Evolutionary conservation across 2,888 invertebrate species (phyloP).

Genomic region (Mythimna pallens): DNA sequence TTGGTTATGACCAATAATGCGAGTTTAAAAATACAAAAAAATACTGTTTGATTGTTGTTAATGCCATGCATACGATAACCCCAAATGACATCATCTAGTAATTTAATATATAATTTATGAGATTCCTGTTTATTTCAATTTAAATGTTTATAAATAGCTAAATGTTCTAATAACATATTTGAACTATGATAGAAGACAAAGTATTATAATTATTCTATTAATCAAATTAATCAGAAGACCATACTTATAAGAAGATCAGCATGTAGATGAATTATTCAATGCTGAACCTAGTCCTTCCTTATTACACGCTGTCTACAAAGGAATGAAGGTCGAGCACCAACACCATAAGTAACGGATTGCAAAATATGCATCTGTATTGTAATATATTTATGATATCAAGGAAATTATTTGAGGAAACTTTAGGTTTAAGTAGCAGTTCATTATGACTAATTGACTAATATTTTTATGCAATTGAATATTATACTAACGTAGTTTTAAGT

Average conservation of each 20-base stretch:
- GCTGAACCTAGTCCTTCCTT: constrained; percentile 22
- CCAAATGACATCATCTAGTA: constrained; percentile 67
- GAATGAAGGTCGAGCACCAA: constrained; percentile 24
- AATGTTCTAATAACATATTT: constrained; percentile 17
- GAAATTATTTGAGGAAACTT: constrained; percentile 12
- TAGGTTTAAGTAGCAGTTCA: neutral
- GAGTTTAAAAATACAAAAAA: constrained; percentile 14
- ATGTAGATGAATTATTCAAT: constrained; percentile 42
- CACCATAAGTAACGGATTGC: constrained; percentile 2
- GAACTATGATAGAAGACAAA: constrained; percentile 19
- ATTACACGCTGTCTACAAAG: constrained; percentile 12
- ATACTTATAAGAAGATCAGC: constrained; percentile 18
- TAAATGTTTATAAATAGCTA: constrained; percentile 26
- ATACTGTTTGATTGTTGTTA: constrained; percentile 20
- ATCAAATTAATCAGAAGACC: constrained; percentile 19
- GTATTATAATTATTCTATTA: constrained; percentile 10
- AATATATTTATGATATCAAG: neutral
- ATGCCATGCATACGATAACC: constrained; percentile 64
- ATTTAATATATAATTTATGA: constrained; percentile 45
- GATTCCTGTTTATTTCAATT: constrained; percentile 41
- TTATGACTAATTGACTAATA: too few relatives aligned
- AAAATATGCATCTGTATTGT: constrained; percentile 2
- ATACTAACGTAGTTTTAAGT: too few relatives aligned
- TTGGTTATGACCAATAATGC: constrained; percentile 9
- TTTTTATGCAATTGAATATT: too few relatives aligned